These are phyloP conservation scores for Siniperca undulata DNA, from an alignment of 2,797 vertebrate genomes.

Conservation along the genomic window DNA sequence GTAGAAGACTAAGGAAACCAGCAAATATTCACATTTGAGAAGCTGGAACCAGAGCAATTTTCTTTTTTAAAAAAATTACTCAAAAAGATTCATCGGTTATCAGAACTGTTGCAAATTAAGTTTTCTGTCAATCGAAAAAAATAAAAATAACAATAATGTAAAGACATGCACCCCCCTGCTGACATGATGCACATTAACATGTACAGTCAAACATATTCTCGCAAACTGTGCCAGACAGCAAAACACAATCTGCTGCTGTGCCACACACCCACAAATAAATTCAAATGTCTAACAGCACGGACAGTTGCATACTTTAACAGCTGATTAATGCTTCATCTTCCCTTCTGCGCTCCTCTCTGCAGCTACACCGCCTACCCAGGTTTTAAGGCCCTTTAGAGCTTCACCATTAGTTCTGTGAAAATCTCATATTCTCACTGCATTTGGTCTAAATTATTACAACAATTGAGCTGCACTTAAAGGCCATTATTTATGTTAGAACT, in stretches of 20 bases:
- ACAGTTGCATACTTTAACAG: conserved; percentile 16
- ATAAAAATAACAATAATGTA: neutral
- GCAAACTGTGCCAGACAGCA: conserved; percentile 10
- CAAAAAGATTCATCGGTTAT: neutral
- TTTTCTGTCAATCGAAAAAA: neutral
- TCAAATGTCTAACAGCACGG: conserved; percentile 1
- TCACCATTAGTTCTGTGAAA: conserved; percentile 28
- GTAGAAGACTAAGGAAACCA: neutral
- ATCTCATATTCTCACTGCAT: conserved; percentile 30
- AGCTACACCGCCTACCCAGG: conserved; percentile 2
- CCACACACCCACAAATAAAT: conserved; percentile 7
- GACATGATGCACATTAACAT: neutral
- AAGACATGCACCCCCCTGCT: neutral
- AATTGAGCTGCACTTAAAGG: conserved; percentile 60
- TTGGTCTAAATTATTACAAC: conserved; percentile 60
- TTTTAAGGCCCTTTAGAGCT: conserved; percentile 25
- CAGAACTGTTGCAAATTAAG: neutral
- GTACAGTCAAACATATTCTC: neutral
- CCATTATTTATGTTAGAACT: conserved; percentile 62
- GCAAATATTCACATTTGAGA: neutral
- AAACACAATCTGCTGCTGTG: neutral
- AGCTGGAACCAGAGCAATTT: neutral
- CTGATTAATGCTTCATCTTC: conserved; percentile 15
- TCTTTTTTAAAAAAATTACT: neutral
- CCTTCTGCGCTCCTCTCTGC: conserved; percentile 18